Base-by-base conservation (phyloP, 2,888 invertebrate species). In the Epirrhoe tristata region DNA sequence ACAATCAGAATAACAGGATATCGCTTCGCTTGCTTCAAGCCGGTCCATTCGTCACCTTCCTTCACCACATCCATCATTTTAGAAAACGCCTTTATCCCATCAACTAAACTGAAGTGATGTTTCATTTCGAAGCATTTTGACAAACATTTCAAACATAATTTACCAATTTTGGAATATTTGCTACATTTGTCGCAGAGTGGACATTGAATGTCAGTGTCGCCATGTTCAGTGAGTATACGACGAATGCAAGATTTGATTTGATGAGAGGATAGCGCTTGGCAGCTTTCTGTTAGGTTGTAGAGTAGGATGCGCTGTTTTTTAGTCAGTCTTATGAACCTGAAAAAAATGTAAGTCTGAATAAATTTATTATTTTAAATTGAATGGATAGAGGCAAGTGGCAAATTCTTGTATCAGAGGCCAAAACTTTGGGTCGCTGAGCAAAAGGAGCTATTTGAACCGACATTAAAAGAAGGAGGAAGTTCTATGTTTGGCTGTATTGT, bases 1-100 rank as follows among this genome's bases (percentile, higher is more conserved):
- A 96, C 86, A 73, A 96, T 95, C 69, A 96, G 84, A 75, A 96
- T 92, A 55, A 96, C 92, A 0, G 96, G 95, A 85, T 95, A 92
- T 57, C 95, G 86, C 67, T 90, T 93, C 0, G 93, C 91, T 56
- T 85, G 84, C 77, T 86, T 89, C 70, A 95, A 76, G 0, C 66
- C 74, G 0, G 82, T 76, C 85, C 91, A 90, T 53, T 90, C 87
- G 1, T 87, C 88, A 32, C 81, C 77, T 51, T 89, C 88, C 64
- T 86, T 92, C 0, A 94, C 82, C 48, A 79, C 77, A 31, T 76
- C 82, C 1, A 84, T 88, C n/a, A 90, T 78, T 70, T 89, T 86
- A 0, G 87, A 89, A 66, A 93, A 88, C 12, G 93, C 88, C 63
- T 81, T 87, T 62, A 94, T 91, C 6, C 89, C 91, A 70, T 92